Evolutionary conservation across 1,140 invertebrate genomes (phyloP).

Genomic region (Papilio polyxenes): DNA sequence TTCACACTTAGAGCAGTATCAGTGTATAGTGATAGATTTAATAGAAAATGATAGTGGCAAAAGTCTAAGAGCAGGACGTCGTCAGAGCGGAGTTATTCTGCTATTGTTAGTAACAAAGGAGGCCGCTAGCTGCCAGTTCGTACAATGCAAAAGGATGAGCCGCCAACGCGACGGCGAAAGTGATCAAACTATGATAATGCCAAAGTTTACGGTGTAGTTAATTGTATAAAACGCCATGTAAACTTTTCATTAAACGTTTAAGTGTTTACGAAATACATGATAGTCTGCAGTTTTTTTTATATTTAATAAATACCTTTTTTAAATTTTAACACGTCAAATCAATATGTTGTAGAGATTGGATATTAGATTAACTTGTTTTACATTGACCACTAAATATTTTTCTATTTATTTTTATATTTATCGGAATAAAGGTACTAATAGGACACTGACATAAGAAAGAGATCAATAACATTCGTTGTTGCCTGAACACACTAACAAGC

Average conservation of each 20-base stretch:
- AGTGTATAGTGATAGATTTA: neutral
- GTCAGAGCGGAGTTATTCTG: constrained; percentile 46
- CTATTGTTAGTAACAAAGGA: constrained; percentile 52
- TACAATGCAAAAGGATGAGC: constrained; percentile 43
- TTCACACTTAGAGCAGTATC: neutral
- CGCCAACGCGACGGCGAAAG: constrained; percentile 29
- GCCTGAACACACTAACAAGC: too few species aligned
- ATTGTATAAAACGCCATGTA: neutral
- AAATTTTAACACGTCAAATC: too few species aligned
- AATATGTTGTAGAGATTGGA: too few species aligned
- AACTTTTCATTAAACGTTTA: neutral
- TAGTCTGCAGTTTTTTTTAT: too few species aligned
- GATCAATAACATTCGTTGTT: too few species aligned
- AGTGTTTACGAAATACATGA: neutral
- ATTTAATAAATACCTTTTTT: too few species aligned
- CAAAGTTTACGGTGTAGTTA: constrained; percentile 1
- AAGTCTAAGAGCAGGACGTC: constrained; percentile 34
- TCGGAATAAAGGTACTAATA: too few species aligned
- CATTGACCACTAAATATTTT: too few species aligned
- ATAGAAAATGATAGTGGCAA: constrained; percentile 15
- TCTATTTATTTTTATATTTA: too few species aligned
- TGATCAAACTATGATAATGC: constrained; percentile 6
- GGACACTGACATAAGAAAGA: too few species aligned
- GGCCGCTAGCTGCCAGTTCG: constrained; percentile 42
- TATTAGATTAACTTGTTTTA: too few species aligned